phyloP scores from a whole-genome alignment of 1,140 invertebrate genomes.

The Xylocopa sonorina region DNA sequence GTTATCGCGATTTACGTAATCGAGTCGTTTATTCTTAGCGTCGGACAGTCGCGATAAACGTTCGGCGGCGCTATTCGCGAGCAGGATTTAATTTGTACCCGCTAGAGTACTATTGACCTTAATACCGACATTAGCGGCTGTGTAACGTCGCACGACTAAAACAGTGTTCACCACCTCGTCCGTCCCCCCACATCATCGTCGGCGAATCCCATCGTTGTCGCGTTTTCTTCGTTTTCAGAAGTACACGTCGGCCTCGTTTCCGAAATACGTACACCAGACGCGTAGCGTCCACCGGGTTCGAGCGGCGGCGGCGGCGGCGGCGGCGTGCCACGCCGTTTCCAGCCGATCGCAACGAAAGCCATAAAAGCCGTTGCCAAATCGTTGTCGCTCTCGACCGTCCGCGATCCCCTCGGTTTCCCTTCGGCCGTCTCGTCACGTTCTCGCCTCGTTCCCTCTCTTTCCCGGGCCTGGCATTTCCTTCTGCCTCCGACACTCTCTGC shows the following conservation, averaged over 20 bases:
- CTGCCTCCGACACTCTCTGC: slow-evolving; percentile 32
- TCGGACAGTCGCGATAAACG: slow-evolving; percentile 10
- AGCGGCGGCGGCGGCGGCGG: background rate
- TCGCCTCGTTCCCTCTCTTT: slow-evolving; percentile 12
- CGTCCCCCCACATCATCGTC: too few relatives aligned
- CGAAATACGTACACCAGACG: slow-evolving; percentile 40
- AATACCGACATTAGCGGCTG: slow-evolving; percentile 24
- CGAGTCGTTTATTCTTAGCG: slow-evolving; percentile 9
- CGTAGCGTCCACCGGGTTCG: background rate
- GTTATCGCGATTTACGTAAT: slow-evolving; percentile 35
- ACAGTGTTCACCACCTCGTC: background rate
- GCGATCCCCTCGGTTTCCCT: slow-evolving; percentile 47
- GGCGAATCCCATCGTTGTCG: background rate
- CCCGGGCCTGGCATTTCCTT: slow-evolving; percentile 18
- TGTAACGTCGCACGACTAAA: slow-evolving; percentile 13
- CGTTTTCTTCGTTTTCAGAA: slow-evolving; percentile 39
- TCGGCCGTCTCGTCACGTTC: slow-evolving; percentile 60
- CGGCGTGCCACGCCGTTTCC: slow-evolving; percentile 44
- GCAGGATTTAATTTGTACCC: slow-evolving; percentile 28
- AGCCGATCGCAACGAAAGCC: slow-evolving; percentile 73
- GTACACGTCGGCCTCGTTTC: slow-evolving; percentile 24
- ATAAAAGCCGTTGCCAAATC: slow-evolving; percentile 80
- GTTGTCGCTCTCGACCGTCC: slow-evolving; percentile 63
- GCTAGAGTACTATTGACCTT: slow-evolving; percentile 28
- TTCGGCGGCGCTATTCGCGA: slow-evolving; percentile 5